Evolutionary conservation across 2,797 vertebrate species (phyloP).

Genomic region (Myotis vivesi): DNA sequence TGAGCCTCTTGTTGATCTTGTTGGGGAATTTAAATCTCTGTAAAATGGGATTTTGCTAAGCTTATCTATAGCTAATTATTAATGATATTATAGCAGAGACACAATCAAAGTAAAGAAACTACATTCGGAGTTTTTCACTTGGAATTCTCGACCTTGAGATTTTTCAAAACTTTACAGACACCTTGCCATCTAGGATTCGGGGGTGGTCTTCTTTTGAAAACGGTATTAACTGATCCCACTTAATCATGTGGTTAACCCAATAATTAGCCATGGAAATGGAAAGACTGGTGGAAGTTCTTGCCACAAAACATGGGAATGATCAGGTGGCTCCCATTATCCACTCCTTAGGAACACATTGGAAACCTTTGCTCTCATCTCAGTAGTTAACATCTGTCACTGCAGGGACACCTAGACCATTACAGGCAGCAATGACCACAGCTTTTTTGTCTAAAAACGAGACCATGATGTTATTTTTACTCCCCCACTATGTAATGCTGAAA

Average conservation of each 20-base stretch:
- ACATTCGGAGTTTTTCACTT: neutral
- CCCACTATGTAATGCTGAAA: neutral
- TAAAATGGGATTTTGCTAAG: neutral
- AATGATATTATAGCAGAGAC: neutral
- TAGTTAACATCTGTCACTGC: neutral
- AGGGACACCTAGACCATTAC: too few relatives aligned
- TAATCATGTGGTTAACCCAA: neutral
- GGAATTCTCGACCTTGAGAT: neutral
- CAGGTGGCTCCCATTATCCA: neutral
- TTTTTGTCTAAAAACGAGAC: neutral
- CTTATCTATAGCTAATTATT: neutral
- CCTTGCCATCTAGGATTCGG: neutral
- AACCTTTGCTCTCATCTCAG: neutral
- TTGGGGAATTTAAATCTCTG: neutral
- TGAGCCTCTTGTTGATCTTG: neutral
- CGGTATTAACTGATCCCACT: neutral
- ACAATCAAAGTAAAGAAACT: neutral
- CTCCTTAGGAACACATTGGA: neutral
- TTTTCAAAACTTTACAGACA: neutral
- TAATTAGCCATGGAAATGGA: neutral
- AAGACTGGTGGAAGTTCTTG: neutral
- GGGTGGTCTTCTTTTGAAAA: neutral
- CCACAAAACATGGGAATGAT: neutral
- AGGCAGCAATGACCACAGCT: neutral
- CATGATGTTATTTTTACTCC: neutral